Base-by-base conservation (phyloP, 1,140 invertebrate genomes). In the Diachasma alloeum region DNA sequence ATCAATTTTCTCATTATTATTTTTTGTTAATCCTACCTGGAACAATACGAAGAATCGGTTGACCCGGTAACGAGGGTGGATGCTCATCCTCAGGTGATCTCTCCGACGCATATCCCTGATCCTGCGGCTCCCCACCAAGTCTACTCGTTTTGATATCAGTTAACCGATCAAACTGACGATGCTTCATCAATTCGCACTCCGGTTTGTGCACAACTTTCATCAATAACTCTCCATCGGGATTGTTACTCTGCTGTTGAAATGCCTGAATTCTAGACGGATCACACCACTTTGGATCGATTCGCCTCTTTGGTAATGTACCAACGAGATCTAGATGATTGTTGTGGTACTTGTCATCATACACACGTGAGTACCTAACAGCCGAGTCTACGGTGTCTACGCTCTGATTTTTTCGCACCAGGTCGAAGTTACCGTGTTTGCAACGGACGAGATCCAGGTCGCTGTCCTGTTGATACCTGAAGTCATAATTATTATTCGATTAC, bases 51-150 rank as follows among this genome's bases (percentile, higher is more conserved):
- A 81, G 88, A 10, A 66, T 86, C 3, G 83, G 82, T 66, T 86
- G 84, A 59, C 84, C 90, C 6, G 93, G 93, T 31, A 93, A 85
- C 46, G 92, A 91, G 0, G 93, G 93, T 3, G 92, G 92, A 87
- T 92, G 92, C 83, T 94, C 94, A 66, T 95, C 94, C 85, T 95
- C 94, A 0, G 93, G 94, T 0, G 94, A 95, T n/a, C 94, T 89
- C 83, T 95, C 94, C 0, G 93, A 95, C 2, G 92, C 94, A 85
- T 95, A 95, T 44, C 94, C 94, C 83, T 95, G 93, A 87, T 95
- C 93, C 84, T 93, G 93, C 26, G 93, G 92, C 37, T 92, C 87
- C 15, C 85, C 91, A 70, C 74, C 79, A 10, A 78, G 77, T 36
- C 86, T 85, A 71, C 81, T 87, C 9, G 87, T 78, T 75, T 87